These are phyloP conservation scores for Calameuta idolon DNA, from an alignment of 2,888 invertebrate genomes.

Conservation along the genomic window DNA sequence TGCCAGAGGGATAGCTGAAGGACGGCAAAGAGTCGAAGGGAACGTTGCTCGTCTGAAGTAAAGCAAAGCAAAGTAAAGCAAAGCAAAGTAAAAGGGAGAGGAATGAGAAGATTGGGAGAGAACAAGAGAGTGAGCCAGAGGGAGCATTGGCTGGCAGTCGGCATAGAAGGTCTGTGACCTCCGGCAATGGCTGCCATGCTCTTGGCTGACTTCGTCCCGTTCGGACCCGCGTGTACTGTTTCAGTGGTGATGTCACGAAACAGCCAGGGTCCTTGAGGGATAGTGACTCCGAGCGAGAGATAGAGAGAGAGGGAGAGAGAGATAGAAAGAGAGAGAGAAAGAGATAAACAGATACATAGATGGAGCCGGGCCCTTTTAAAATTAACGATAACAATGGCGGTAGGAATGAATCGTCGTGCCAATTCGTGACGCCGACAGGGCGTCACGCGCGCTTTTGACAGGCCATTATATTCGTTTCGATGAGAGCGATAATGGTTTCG, in stretches of 20 bases:
- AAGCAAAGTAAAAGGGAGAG: constrained; percentile 26
- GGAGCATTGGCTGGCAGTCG: constrained; percentile 56
- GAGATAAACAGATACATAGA: neutral
- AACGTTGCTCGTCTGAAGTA: constrained; percentile 4
- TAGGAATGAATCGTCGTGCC: neutral
- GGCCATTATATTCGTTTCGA: neutral
- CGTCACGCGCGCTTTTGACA: neutral
- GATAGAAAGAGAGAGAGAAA: neutral
- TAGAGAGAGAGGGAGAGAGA: neutral
- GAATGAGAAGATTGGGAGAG: constrained; percentile 19
- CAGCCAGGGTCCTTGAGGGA: constrained; percentile 31
- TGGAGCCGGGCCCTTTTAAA: neutral
- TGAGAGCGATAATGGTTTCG: neutral
- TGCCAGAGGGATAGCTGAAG: neutral
- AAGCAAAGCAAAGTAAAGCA: constrained; percentile 38
- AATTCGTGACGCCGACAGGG: neutral
- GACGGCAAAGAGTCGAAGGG: neutral
- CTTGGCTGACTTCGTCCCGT: constrained; percentile 21
- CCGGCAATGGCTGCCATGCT: constrained; percentile 52
- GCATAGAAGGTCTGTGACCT: constrained; percentile 64
- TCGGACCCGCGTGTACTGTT: constrained; percentile 47
- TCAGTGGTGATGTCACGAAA: constrained; percentile 52
- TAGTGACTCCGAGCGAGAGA: constrained; percentile 1
- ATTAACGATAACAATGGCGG: neutral
- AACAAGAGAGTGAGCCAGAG: constrained; percentile 26